Percentiles rank a stretch among this genome's conserved stretches.
Evolutionary conservation across 1,140 invertebrate genomes (phyloP).

Genomic region (Anastrepha ludens): DNA sequence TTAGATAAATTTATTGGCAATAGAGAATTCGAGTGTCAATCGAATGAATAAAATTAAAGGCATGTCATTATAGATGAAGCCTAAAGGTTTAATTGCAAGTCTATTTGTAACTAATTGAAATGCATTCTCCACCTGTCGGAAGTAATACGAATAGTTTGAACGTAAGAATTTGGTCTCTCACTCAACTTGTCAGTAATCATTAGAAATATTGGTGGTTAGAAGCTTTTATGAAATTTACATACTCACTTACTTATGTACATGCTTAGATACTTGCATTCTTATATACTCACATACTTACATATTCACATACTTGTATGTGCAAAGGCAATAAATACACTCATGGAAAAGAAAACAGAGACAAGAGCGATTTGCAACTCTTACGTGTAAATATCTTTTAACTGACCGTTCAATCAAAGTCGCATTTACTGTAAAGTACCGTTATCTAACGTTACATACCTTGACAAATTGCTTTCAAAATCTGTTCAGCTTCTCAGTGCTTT

Average conservation of each 20-base stretch:
- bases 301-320: no score
- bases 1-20: background rate
- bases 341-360: no score
- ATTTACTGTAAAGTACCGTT: no score
- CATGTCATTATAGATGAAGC: background rate
- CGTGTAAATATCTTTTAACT: no score
- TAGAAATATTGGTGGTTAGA: slow-evolving; percentile 11
- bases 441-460: no score
- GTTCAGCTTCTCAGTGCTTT: no score
- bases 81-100: background rate
- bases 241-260: background rate
- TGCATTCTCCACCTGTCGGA: background rate
- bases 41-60: background rate
- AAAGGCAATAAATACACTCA: no score
- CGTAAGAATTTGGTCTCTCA: slow-evolving; percentile 1
- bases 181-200: slow-evolving; percentile 30
- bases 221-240: background rate
- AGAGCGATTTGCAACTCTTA: no score
- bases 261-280: no score
- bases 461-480: no score
- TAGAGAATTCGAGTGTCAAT: background rate
- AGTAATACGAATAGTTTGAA: background rate
- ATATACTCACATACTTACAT: no score
- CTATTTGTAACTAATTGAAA: slow-evolving; percentile 38
- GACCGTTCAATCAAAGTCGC: no score